Evolutionary conservation across 2,888 invertebrate species (phyloP).

Genomic region (Polydrusus pterygomalis): DNA sequence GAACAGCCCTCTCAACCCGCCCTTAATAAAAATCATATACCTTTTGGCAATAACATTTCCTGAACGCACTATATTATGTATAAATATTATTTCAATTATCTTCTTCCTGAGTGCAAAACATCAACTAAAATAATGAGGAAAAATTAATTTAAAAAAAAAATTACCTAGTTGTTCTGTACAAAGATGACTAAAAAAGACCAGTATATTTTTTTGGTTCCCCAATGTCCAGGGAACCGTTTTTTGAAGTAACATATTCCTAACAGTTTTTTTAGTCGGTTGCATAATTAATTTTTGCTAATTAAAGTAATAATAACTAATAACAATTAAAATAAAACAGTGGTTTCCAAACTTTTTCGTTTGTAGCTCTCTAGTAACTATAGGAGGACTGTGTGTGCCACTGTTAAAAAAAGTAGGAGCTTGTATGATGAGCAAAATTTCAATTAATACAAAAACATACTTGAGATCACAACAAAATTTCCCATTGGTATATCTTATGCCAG

Average conservation of each 20-base stretch:
- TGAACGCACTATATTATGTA: conserved; percentile 13
- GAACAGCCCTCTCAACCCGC: conserved; percentile 9
- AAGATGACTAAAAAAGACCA: conserved; percentile 47
- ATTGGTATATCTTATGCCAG: too few relatives aligned
- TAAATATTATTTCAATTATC: conserved; percentile 15
- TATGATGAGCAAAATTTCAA: conserved; percentile 32
- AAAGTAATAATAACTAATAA: too few relatives aligned
- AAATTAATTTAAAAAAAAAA: conserved; percentile 33
- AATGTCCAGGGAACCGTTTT: background rate
- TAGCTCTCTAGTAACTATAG: too few relatives aligned
- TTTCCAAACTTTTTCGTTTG: too few relatives aligned
- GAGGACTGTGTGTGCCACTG: too few relatives aligned
- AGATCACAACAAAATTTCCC: conserved; percentile 37
- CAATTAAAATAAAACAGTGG: too few relatives aligned
- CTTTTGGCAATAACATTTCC: background rate
- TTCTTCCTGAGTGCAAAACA: conserved; percentile 49
- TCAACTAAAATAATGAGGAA: conserved; percentile 35
- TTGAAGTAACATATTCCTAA: conserved; percentile 13
- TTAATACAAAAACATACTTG: conserved; percentile 27
- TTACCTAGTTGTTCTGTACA: conserved; percentile 37
- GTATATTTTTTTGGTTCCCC: conserved; percentile 10
- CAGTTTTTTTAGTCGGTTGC: conserved; percentile 36
- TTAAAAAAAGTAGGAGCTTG: conserved; percentile 20
- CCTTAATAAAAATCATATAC: background rate
- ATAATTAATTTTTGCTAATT: conserved; percentile 20